Evolutionary conservation across 2,113 vertebrate genomes (phyloP).

Genomic region (Scartelaos histophorus): DNA sequence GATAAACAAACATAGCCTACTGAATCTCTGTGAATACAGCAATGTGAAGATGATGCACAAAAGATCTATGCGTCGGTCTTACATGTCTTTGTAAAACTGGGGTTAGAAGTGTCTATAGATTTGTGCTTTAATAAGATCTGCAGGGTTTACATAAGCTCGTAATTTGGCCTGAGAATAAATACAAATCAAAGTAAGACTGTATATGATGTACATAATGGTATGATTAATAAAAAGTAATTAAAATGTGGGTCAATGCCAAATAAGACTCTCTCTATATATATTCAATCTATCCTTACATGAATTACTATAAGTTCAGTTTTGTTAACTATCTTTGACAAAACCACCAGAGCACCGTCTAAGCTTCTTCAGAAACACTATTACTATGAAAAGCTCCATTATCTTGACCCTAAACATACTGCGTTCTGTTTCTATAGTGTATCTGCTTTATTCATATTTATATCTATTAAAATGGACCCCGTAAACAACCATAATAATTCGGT

Average conservation of each 20-base stretch:
- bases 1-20: slow-evolving; percentile 16
- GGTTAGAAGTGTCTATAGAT: not conserved
- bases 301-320: not conserved
- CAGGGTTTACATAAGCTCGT: not conserved
- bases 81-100: not conserved
- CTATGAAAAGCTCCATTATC: not conserved
- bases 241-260: not conserved
- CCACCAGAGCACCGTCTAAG: not conserved
- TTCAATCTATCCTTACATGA: not conserved
- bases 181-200: not conserved
- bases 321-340: not conserved
- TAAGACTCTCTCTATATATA: not conserved
- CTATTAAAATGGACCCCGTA: not conserved
- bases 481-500: no score
- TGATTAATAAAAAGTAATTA: not conserved
- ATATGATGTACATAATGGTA: not conserved
- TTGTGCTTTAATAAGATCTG: not conserved
- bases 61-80: not conserved
- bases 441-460: not conserved
- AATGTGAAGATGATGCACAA: slow-evolving; percentile 11
- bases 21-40: slow-evolving; percentile 8
- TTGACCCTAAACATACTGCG: not conserved
- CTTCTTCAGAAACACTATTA: not conserved
- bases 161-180: not conserved
- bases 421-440: not conserved